Conservation (phyloP, 2,113 vertebrate species). For the Oncorhynchus kisutch region DNA sequence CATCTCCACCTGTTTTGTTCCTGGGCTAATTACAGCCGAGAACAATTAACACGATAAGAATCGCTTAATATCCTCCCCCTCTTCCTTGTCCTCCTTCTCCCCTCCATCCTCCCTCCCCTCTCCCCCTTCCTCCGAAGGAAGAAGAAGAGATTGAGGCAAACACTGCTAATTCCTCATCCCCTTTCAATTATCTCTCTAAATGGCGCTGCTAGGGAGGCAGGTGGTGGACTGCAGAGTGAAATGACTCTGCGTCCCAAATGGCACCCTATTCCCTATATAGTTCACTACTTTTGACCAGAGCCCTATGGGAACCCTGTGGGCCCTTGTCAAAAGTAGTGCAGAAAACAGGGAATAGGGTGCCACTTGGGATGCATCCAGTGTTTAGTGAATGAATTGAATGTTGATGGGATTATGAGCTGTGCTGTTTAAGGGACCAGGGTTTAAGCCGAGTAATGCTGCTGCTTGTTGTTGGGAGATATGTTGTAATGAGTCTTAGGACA, state of each 20-base stretch:
- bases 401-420: slow-evolving; percentile 57
- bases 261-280: too few species aligned
- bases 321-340: too few species aligned
- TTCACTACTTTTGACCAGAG: too few species aligned
- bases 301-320: too few species aligned
- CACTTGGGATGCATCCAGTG: slow-evolving; percentile 34
- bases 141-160: slow-evolving; percentile 31
- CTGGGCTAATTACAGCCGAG: slow-evolving; percentile 51
- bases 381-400: slow-evolving; percentile 43
- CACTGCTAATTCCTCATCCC: slow-evolving; percentile 56
- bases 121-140: slow-evolving; percentile 11
- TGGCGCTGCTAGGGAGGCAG: slow-evolving; percentile 44
- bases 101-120: too few species aligned
- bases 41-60: slow-evolving; percentile 67
- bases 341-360: too few species aligned
- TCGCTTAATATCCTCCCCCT: slow-evolving; percentile 51
- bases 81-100: too few species aligned
- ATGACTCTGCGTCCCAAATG: not conserved
- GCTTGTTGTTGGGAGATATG: slow-evolving; percentile 43
- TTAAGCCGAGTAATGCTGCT: slow-evolving; percentile 41
- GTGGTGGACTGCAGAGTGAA: slow-evolving; percentile 32
- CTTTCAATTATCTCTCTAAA: slow-evolving; percentile 57
- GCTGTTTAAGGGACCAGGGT: slow-evolving; percentile 1
- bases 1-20: slow-evolving; percentile 40
- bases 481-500: slow-evolving; percentile 66